Conservation (phyloP, 2,113 vertebrate species). For the Conger conger region DNA sequence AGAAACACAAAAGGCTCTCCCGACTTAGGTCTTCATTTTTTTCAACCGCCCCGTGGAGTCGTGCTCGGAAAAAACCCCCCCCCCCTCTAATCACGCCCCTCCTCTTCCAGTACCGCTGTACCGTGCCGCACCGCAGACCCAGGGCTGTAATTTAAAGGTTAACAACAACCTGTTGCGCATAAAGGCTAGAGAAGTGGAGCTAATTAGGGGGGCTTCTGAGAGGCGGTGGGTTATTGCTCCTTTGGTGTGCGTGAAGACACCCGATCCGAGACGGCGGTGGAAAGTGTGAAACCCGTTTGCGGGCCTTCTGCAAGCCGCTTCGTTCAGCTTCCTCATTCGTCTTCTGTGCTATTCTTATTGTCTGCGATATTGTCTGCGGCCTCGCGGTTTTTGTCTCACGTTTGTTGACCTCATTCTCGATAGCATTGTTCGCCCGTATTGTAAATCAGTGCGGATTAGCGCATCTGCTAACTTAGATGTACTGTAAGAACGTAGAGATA, state of each 20-base stretch:
- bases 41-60: conserved; percentile 36
- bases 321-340: not conserved
- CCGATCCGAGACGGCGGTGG: not conserved
- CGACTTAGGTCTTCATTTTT: conserved; percentile 46
- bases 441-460: too few relatives aligned
- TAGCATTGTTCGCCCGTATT: too few relatives aligned
- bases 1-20: conserved; percentile 52
- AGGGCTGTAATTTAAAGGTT: conserved; percentile 39
- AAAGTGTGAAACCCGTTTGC: not conserved
- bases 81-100: conserved; percentile 19
- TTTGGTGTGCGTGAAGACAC: conserved; percentile 8
- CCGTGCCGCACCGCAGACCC: conserved; percentile 43
- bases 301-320: not conserved
- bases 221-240: conserved; percentile 18
- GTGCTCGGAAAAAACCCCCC: conserved; percentile 17
- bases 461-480: too few relatives aligned
- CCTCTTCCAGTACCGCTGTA: conserved; percentile 39
- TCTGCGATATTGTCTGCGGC: too few relatives aligned
- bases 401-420: not conserved
- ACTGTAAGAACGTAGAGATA: not conserved
- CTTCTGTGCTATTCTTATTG: not conserved
- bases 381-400: not conserved
- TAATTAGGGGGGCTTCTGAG: conserved; percentile 36
- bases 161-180: conserved; percentile 27
- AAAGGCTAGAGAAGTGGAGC: conserved; percentile 38